Evolutionary conservation across 1,140 invertebrate species (phyloP).

Genomic region (Arion vulgaris): DNA sequence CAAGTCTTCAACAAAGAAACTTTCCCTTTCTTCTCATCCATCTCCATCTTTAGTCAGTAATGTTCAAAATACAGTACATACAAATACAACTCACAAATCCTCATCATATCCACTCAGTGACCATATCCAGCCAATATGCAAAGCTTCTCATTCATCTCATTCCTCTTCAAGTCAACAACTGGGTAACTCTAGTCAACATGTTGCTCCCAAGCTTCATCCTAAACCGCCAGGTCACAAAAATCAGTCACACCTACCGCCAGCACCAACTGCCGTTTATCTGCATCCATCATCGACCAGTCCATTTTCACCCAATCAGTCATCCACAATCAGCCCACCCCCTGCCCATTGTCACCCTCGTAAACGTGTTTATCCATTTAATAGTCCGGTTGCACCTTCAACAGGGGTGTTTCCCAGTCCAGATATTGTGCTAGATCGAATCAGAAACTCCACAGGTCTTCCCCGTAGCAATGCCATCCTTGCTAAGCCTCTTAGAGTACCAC

Average conservation of each 20-base stretch:
- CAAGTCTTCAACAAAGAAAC: not conserved
- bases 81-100: slow-evolving; percentile 23
- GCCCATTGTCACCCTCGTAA: slow-evolving; percentile 30
- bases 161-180: not conserved
- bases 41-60: slow-evolving; percentile 1
- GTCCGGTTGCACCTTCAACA: not conserved
- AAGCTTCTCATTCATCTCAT: not conserved
- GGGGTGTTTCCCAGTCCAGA: slow-evolving; percentile 34
- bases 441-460: slow-evolving; percentile 32
- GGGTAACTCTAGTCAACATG: slow-evolving; percentile 26
- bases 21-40: not conserved
- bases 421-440: slow-evolving; percentile 36
- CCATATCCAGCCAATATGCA: slow-evolving; percentile 17
- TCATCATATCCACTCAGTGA: slow-evolving; percentile 24
- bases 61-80: slow-evolving; percentile 21
- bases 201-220: slow-evolving; percentile 19
- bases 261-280: slow-evolving; percentile 20
- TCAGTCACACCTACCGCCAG: slow-evolving; percentile 19
- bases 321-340: not conserved
- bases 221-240: slow-evolving; percentile 21
- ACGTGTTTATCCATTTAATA: slow-evolving; percentile 29
- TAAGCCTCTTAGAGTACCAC: not conserved
- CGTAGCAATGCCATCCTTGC: not conserved
- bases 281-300: slow-evolving; percentile 13
- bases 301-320: slow-evolving; percentile 20